Percentiles rank a stretch among this genome's conserved stretches.
These are phyloP conservation scores for Prosapia bicincta DNA, from an alignment of 2,888 invertebrate species.

Conservation along the genomic window DNA sequence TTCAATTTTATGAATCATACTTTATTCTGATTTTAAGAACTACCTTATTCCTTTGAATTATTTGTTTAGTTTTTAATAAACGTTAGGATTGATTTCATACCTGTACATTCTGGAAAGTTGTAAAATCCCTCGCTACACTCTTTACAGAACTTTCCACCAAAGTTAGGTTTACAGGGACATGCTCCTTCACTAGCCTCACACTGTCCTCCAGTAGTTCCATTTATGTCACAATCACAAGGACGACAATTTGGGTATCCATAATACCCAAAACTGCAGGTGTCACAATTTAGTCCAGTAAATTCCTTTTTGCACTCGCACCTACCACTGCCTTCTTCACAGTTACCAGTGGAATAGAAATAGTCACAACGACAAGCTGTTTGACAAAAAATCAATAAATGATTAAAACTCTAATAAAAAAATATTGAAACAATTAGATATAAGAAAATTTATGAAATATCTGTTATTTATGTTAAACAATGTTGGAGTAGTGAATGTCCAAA, in stretches of 20 bases:
- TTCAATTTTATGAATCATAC: too few relatives aligned
- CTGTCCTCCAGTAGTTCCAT: constrained; percentile 83
- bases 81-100: too few relatives aligned
- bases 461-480: too few relatives aligned
- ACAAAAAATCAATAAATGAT: neutral
- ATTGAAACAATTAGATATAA: too few relatives aligned
- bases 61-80: too few relatives aligned
- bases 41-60: too few relatives aligned
- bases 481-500: too few relatives aligned
- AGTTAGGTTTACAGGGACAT: constrained; percentile 89
- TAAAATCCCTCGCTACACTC: constrained; percentile 85
- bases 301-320: constrained; percentile 83
- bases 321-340: constrained; percentile 88
- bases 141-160: constrained; percentile 80
- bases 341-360: constrained; percentile 81
- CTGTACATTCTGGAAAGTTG: constrained; percentile 76
- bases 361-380: constrained; percentile 83
- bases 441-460: too few relatives aligned
- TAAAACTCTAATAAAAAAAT: too few relatives aligned
- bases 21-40: too few relatives aligned
- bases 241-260: constrained; percentile 90
- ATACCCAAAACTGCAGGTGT: constrained; percentile 84
- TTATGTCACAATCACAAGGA: constrained; percentile 88
- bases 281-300: constrained; percentile 76
- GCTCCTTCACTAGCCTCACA: constrained; percentile 80